Evolutionary conservation across 2,113 vertebrate species (phyloP).

Genomic region (Puntigrus tetrazona): DNA sequence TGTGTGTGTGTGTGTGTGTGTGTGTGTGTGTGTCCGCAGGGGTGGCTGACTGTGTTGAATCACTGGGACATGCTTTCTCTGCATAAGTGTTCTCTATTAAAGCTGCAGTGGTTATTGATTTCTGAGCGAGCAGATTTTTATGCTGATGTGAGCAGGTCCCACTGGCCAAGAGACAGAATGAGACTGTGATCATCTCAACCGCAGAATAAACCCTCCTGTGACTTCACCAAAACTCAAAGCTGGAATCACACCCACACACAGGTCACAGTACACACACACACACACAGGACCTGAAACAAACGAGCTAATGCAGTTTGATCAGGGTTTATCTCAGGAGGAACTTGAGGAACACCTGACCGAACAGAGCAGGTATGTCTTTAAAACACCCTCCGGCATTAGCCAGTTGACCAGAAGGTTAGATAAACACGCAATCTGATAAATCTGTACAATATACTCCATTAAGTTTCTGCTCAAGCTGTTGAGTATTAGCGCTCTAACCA

Average conservation of each 20-base stretch:
- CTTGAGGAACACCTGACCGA: neutral
- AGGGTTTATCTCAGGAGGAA: neutral
- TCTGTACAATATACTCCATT: neutral
- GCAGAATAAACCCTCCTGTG: neutral
- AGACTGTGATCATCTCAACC: neutral
- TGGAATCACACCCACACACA: neutral
- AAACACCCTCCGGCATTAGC: neutral
- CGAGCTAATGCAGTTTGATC: neutral
- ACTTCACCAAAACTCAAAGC: neutral
- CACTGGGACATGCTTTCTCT: neutral
- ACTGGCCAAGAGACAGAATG: neutral
- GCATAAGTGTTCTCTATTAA: constrained; percentile 37
- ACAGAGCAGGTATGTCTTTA: no score
- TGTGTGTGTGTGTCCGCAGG: neutral
- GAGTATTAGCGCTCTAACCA: no score
- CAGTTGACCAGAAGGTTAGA: neutral
- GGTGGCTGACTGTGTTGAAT: constrained; percentile 3
- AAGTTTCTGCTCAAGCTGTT: no score
- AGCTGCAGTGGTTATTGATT: constrained; percentile 47
- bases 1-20: no score
- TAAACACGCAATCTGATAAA: no score
- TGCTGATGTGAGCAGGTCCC: constrained; percentile 47
- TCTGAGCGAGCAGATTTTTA: constrained; percentile 42
- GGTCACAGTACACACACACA: no score
- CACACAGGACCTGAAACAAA: neutral